Evolutionary conservation across 2,113 vertebrate species (phyloP), one percentile per base, ranked within the genome.

Genomic region (Psittacara wagleri): DNA sequence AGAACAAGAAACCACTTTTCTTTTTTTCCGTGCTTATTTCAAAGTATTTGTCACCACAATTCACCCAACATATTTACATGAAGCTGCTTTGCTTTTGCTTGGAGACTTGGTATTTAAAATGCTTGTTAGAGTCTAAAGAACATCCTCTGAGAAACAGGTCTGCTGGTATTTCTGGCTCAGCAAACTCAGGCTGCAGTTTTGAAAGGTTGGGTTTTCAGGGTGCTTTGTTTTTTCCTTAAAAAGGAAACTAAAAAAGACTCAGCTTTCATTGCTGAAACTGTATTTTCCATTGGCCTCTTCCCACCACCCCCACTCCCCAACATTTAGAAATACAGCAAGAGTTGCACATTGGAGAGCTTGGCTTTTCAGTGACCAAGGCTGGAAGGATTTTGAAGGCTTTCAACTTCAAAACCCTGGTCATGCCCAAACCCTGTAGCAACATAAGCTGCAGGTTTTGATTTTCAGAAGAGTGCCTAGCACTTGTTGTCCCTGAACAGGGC

Each of bases 341-440:
- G 51, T 69, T 94, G 52, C 52, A 70, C 64, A 59, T 61, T 92
- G 92, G 64, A 79, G 55, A 90, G 67, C 76, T 61, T 91, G 48
- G 91, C 49, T 96, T 97, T 96, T 91, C 81, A 93, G 68, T 94
- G 87, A 91, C 84, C 81, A 83, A 78, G 75, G n/a, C 16, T 90
- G 94, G 70, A 95, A 96, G 68, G 57, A 74, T 92, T 93, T 91
- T 11, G 43, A 86, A 91, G 85, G 72, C 59, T 96, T 86, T 90
- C 86, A 62, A 46, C 52, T 75, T 77, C 67, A 88, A 96, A 96
- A 83, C 83, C 39, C 80, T 52, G 22, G 77, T 55, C 68, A 92
- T 87, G 27, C 77, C 63, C 88, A 95, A 97, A 94, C 48, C 84
- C 82, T 81, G 37, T 18, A 83, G 48, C 94, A 97, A 35, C 87